Conservation (phyloP, 2,888 invertebrate genomes). For the Nasonovia ribisnigri region DNA sequence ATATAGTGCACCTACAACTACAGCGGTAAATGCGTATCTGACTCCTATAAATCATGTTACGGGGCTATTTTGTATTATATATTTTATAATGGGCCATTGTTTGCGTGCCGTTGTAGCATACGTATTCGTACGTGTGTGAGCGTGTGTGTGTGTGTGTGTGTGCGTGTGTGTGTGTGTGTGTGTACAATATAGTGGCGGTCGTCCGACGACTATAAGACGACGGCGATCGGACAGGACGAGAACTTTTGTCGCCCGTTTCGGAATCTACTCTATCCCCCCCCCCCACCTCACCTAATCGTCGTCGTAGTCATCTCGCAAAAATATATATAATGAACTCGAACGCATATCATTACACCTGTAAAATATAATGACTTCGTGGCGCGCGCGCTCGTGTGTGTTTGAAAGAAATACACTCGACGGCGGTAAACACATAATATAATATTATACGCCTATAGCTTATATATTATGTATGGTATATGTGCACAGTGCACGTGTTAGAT, state of each 20-base stretch:
- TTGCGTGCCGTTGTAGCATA: neutral
- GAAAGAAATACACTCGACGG: neutral
- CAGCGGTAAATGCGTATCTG: slow-evolving; percentile 40
- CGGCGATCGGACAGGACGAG: slow-evolving; percentile 29
- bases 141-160: neutral
- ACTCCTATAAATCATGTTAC: slow-evolving; percentile 62
- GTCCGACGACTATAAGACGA: neutral
- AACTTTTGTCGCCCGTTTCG: slow-evolving; percentile 49
- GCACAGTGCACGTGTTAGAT: neutral
- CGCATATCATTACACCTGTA: slow-evolving; percentile 31
- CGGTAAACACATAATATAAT: neutral
- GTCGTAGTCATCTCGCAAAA: neutral
- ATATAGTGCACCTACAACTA: neutral
- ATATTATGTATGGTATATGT: neutral
- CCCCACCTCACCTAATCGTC: neutral
- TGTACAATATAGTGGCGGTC: neutral
- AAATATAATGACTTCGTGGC: slow-evolving; percentile 16
- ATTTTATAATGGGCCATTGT: slow-evolving; percentile 64
- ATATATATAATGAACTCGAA: slow-evolving; percentile 44
- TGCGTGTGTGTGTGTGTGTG: neutral
- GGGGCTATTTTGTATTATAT: slow-evolving; percentile 50
- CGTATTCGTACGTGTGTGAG: no score
- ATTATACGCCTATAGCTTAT: neutral
- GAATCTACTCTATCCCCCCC: neutral
- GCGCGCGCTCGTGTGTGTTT: neutral